Percentiles rank a stretch among this genome's conserved stretches.
Evolutionary conservation across 2,888 invertebrate genomes (phyloP).

Genomic region (Acanthacorydalis orientalis): DNA sequence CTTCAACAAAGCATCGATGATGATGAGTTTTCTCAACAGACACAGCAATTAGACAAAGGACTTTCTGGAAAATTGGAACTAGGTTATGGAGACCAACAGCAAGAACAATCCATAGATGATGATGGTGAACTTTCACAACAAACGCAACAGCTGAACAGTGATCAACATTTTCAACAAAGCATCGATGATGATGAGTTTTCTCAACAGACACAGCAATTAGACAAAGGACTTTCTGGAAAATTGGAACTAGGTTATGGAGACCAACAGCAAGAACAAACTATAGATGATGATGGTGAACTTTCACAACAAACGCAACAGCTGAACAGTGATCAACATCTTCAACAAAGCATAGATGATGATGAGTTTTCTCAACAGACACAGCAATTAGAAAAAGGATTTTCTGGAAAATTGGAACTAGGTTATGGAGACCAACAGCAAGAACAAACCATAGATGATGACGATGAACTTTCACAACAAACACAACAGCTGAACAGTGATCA

Average conservation of each 20-base stretch:
- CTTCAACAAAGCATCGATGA: too few species aligned
- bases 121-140: not conserved
- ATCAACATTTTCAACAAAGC: too few species aligned
- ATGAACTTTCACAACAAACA: too few species aligned
- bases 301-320: not conserved
- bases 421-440: too few species aligned
- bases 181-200: too few species aligned
- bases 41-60: not conserved
- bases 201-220: not conserved
- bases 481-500: too few species aligned
- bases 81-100: not conserved
- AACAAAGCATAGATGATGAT: too few species aligned
- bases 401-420: too few species aligned
- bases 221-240: not conserved
- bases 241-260: not conserved
- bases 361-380: too few species aligned
- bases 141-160: not conserved
- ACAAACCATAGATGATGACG: too few species aligned
- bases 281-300: not conserved
- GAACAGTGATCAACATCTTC: too few species aligned
- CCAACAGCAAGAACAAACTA: not conserved
- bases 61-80: not conserved
- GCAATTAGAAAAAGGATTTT: too few species aligned
- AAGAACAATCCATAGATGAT: not conserved
- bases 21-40: not conserved